phyloP scores from a whole-genome alignment of 2,113 vertebrate species.

The Barnardius zonarius region DNA sequence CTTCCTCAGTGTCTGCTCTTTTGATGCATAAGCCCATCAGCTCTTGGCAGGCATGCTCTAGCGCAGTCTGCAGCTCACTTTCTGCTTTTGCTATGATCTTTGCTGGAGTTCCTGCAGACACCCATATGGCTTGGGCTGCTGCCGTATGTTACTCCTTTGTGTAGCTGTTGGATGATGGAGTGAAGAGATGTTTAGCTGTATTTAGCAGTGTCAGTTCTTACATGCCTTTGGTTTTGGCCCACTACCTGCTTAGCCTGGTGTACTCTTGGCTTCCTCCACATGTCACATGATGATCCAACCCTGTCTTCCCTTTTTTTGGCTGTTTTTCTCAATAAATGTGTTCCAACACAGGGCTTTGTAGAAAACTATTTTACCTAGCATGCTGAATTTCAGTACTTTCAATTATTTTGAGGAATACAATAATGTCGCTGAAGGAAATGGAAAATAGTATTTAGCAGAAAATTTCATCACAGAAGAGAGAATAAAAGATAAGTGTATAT shows the following conservation, averaged over 20 bases:
- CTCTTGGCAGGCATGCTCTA: accelerated
- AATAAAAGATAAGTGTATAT: background rate
- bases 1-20: background rate
- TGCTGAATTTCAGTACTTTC: background rate
- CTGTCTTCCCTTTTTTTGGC: background rate
- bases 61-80: accelerated
- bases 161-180: background rate
- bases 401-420: background rate
- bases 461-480: background rate
- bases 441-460: background rate
- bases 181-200: background rate
- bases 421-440: background rate
- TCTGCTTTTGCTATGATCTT: background rate
- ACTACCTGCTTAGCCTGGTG: background rate
- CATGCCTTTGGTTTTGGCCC: background rate
- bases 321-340: background rate
- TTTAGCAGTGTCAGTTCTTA: background rate
- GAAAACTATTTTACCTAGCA: background rate
- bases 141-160: background rate
- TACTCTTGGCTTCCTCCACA: background rate
- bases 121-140: background rate
- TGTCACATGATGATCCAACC: background rate
- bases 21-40: background rate
- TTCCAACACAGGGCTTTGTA: background rate
- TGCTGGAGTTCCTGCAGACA: background rate